Evolutionary conservation across 2,888 invertebrate species (phyloP).

Genomic region (Apeira syringaria): DNA sequence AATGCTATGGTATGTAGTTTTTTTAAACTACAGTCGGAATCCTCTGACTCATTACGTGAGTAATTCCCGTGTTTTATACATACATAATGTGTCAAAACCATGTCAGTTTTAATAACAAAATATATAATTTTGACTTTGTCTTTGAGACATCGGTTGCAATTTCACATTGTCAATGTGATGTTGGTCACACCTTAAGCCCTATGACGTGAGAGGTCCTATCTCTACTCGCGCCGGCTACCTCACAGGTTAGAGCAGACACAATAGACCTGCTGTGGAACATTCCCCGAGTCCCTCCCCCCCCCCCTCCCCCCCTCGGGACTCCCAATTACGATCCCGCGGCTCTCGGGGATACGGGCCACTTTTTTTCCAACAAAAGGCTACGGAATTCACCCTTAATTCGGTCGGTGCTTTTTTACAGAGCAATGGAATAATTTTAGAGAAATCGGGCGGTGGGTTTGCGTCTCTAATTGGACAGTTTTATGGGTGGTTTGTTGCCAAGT

Average conservation of each 20-base stretch:
- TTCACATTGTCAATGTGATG: no score
- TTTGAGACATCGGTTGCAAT: no score
- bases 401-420: constrained; percentile 46
- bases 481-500: constrained; percentile 19
- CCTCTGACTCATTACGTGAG: no score
- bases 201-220: no score
- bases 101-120: no score
- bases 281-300: constrained; percentile 34
- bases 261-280: constrained; percentile 39
- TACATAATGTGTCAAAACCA: no score
- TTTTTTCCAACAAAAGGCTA: constrained; percentile 45
- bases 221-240: not conserved
- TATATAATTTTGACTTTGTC: no score
- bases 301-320: constrained; percentile 28
- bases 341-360: constrained; percentile 21
- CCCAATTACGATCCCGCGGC: constrained; percentile 52
- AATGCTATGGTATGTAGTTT: no score
- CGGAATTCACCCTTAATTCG: constrained; percentile 49
- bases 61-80: no score
- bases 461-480: constrained; percentile 21
- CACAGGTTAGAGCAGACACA: not conserved
- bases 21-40: no score
- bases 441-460: constrained; percentile 42
- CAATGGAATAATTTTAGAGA: constrained; percentile 41
- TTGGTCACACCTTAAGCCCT: no score